Percentiles rank a stretch among this genome's conserved stretches.
phyloP scores from a whole-genome alignment of 2,797 vertebrate genomes.

The Eulemur coronatus region DNA sequence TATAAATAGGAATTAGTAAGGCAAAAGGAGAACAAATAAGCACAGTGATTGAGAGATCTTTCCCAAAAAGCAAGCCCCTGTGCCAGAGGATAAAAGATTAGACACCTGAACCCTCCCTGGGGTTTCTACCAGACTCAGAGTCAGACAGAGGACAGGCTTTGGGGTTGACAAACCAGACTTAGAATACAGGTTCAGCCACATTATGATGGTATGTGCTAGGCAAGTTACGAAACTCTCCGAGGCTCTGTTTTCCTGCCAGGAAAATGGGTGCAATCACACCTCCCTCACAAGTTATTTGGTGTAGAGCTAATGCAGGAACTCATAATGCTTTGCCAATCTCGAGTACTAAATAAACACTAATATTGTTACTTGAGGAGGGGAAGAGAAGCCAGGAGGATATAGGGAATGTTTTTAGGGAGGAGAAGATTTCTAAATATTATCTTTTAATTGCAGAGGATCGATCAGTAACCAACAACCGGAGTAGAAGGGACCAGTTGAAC shows the following conservation, averaged over 20 bases:
- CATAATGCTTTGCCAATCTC: neutral
- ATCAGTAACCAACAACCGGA: neutral
- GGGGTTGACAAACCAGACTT: neutral
- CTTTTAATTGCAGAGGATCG: neutral
- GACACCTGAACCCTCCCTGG: neutral
- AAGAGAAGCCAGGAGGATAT: neutral
- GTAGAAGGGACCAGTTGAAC: neutral
- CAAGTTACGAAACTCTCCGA: neutral
- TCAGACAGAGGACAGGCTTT: neutral
- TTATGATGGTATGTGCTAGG: neutral
- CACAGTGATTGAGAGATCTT: slow-evolving; percentile 12
- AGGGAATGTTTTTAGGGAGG: neutral
- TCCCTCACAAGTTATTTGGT: neutral
- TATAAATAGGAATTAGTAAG: slow-evolving; percentile 73
- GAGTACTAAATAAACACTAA: neutral
- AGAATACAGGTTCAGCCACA: neutral
- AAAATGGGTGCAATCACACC: neutral
- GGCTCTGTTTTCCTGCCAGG: neutral
- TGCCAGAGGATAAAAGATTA: neutral
- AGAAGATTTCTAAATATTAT: neutral
- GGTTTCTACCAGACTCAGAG: neutral
- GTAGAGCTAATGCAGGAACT: neutral
- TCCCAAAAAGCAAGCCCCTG: neutral
- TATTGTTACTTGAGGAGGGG: neutral
- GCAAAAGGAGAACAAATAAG: slow-evolving; percentile 54